phyloP scores from a whole-genome alignment of 2,888 invertebrate genomes.

The Coecobrya sp. region DNA sequence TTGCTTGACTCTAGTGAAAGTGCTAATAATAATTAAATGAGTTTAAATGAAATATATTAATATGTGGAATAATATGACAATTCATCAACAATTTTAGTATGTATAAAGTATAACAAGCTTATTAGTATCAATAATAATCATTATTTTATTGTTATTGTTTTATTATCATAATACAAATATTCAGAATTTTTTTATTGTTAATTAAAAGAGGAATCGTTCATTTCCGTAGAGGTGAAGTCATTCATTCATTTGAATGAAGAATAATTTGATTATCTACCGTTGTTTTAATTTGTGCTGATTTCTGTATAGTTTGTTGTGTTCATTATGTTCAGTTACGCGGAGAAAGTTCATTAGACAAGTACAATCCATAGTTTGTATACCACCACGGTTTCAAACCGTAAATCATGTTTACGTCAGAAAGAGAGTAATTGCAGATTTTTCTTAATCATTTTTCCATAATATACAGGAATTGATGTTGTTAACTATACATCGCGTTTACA shows the following conservation, averaged over 20 bases:
- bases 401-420: neutral
- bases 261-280: no score
- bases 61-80: conserved; percentile 52
- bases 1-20: conserved; percentile 51
- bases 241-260: neutral
- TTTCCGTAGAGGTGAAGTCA: neutral
- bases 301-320: conserved; percentile 47
- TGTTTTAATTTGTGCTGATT: conserved; percentile 25
- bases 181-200: conserved; percentile 23
- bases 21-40: conserved; percentile 32
- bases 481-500: no score
- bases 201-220: neutral
- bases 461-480: no score
- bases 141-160: conserved; percentile 35
- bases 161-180: conserved; percentile 30
- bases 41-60: conserved; percentile 16
- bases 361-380: no score
- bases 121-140: no score
- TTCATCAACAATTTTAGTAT: neutral
- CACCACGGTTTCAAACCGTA: no score
- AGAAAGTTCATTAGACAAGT: neutral
- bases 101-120: conserved; percentile 7
- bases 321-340: neutral
- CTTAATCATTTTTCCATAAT: no score
- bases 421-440: neutral